Evolutionary conservation across 2,797 vertebrate genomes (phyloP), one percentile per base, ranked within the genome.

Genomic region (Catharus ustulatus): DNA sequence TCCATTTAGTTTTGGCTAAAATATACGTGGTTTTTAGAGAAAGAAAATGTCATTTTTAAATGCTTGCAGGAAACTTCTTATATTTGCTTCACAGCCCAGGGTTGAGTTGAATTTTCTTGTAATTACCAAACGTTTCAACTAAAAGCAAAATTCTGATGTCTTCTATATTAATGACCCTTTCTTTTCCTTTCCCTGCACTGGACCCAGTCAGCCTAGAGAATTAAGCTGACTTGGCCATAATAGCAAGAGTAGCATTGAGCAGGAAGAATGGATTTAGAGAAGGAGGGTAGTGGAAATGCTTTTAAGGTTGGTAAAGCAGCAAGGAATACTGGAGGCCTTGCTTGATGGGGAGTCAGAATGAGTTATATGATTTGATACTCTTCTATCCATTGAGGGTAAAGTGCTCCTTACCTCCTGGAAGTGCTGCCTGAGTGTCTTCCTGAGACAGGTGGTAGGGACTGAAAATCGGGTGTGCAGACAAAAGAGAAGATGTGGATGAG

Each of bases 31-130:
- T 6, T 36, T 91, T 83, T 73, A 58, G 29, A 49, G 75, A 69
- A 88, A 54, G 34, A 86, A 92, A 85, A 69, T 69, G 10, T 45
- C 42, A 22, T 66, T 91, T 79, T 49, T 66, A 76, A 78, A 59
- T 84, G 21, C 64, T 94, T 77, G n/a, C 19, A 69, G 55, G 26
- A 84, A 55, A 59, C 16, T 43, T 40, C 27, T 73, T 84, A 9
- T 16, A 36, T 90, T 86, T 96, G 58, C 42, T 91, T 88, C 67
- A 46, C 38, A 38, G 24, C 52, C 85, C 30, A 43, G 38, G 67
- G 67, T 71, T 67, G 67, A 90, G 32, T 67, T 86, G 18, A 94
- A 78, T 91, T 94, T 87, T 64, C 22, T 84, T 82, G 27, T 52
- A 86, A 63, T 95, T 88, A 58, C 49, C 23, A 52, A 90, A 69